A percentile compares a stretch with the other conserved stretches of the same genome.
Evolutionary conservation across 2,113 vertebrate genomes (phyloP).

Genomic region (Oenanthe oenanthe): DNA sequence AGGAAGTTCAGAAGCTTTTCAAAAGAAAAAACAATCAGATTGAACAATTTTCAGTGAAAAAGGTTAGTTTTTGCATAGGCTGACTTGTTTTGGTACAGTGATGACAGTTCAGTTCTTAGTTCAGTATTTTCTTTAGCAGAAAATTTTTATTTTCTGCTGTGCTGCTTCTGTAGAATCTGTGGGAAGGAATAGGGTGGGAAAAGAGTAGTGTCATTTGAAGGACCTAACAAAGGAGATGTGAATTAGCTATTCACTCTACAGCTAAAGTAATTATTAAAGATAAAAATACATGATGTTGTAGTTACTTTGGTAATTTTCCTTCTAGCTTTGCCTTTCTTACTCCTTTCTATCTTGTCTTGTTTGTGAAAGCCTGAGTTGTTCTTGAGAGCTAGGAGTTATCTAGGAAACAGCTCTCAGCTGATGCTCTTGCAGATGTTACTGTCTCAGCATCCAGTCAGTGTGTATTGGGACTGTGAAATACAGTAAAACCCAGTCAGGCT

Average conservation of each 20-base stretch:
- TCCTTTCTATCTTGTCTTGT: neutral
- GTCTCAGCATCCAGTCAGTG: neutral
- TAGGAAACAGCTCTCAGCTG: neutral
- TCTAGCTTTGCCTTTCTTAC: neutral
- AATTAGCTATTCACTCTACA: neutral
- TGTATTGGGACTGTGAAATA: neutral
- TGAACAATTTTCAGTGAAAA: conserved; percentile 96
- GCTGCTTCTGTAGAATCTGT: neutral
- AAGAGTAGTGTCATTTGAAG: neutral
- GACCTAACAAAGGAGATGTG: neutral
- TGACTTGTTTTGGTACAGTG: neutral
- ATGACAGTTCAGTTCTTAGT: neutral
- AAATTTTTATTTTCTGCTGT: neutral
- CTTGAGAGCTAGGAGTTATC: neutral
- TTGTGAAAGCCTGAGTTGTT: neutral
- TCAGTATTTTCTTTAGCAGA: neutral
- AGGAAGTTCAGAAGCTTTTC: conserved; percentile 96
- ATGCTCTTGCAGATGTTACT: neutral
- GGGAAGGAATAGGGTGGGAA: neutral
- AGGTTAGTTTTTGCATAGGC: conserved; percentile 75
- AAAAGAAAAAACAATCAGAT: conserved; percentile 99
- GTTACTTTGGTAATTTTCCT: neutral
- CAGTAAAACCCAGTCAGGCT: neutral
- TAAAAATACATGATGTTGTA: neutral
- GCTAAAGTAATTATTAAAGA: neutral